These are phyloP conservation scores for Monopterus albus DNA, from an alignment of 2,113 vertebrate species.

Conservation along the genomic window DNA sequence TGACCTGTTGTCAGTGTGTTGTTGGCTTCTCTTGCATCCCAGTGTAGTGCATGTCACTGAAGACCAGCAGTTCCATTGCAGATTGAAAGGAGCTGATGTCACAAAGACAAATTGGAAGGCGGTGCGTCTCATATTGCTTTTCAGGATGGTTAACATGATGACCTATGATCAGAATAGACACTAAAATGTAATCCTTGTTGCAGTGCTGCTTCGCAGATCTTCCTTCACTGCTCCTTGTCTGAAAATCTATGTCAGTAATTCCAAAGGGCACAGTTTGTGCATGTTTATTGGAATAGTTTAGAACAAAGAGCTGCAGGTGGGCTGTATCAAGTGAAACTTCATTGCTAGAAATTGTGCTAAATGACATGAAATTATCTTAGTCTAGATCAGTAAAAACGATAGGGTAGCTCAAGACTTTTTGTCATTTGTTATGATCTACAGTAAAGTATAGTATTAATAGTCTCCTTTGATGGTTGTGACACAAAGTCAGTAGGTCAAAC, in stretches of 20 bases:
- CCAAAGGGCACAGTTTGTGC: constrained; percentile 37
- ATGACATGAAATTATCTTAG: background rate
- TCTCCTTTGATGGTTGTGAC: background rate
- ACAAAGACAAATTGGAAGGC: background rate
- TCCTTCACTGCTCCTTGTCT: background rate
- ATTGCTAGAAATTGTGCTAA: background rate
- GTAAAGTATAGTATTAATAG: background rate
- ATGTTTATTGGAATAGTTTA: constrained; percentile 39
- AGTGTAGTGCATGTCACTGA: background rate
- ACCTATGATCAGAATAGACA: background rate
- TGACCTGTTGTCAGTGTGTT: background rate
- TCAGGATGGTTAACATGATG: background rate
- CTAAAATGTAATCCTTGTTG: background rate
- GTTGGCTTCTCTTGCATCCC: background rate
- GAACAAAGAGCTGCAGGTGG: constrained; percentile 11
- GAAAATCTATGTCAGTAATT: constrained; percentile 37
- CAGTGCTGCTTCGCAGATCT: constrained; percentile 3
- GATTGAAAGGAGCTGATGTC: background rate
- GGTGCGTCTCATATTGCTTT: background rate
- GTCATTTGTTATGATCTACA: constrained; percentile 1
- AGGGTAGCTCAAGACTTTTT: background rate
- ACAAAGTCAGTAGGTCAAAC: background rate
- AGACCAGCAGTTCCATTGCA: background rate
- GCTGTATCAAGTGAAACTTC: constrained; percentile 15
- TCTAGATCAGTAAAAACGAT: background rate